Percentiles rank a stretch among this genome's conserved stretches.
These are phyloP conservation scores for Rotaria magnacalcarata DNA, from an alignment of 2,888 invertebrate species.

Conservation along the genomic window DNA sequence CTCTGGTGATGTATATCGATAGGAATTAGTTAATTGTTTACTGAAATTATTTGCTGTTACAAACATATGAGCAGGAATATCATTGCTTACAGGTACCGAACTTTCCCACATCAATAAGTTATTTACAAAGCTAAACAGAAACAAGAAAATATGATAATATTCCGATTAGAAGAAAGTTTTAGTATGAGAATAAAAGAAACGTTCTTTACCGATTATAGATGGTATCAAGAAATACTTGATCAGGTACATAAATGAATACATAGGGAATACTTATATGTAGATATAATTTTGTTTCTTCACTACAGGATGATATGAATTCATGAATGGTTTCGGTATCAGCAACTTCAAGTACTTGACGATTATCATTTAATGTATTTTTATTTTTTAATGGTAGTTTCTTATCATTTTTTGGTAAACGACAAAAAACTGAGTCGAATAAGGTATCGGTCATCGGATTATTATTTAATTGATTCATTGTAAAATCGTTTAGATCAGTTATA, in stretches of 20 bases:
- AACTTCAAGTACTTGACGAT: slow-evolving; percentile 10
- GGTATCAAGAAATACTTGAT: slow-evolving; percentile 20
- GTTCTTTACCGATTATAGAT: slow-evolving; percentile 16
- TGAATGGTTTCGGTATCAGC: not conserved
- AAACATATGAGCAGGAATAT: not conserved
- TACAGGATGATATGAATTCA: not conserved
- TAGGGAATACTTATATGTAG: slow-evolving; percentile 3
- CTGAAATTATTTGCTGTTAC: not conserved
- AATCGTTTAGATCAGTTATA: not conserved
- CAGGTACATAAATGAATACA: not conserved
- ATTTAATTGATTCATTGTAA: not conserved
- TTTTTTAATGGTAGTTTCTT: slow-evolving; percentile 2
- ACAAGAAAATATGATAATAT: not conserved
- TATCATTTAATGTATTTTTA: slow-evolving; percentile 29
- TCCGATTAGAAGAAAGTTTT: too few species aligned
- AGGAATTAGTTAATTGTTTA: not conserved
- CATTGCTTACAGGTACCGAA: not conserved
- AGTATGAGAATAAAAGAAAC: not conserved
- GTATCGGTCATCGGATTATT: not conserved
- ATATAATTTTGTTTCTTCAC: slow-evolving; percentile 26
- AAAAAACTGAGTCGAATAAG: not conserved
- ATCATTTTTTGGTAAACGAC: slow-evolving; percentile 24
- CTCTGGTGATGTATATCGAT: not conserved
- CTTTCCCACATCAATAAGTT: slow-evolving; percentile 36
- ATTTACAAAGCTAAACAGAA: slow-evolving; percentile 7